phyloP scores from a whole-genome alignment of 2,113 vertebrate genomes.

The Sceloporus undulatus region DNA sequence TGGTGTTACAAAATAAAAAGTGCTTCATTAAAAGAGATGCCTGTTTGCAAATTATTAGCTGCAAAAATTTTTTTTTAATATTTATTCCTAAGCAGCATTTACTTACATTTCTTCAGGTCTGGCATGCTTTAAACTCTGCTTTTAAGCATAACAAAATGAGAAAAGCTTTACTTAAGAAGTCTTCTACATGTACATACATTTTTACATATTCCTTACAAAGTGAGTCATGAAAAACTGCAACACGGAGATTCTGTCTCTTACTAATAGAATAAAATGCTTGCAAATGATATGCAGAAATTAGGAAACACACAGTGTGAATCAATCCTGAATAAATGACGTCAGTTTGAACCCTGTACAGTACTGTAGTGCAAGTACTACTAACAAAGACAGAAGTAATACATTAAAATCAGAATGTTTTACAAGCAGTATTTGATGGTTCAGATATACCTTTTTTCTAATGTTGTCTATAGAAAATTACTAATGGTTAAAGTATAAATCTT shows the following conservation, averaged over 20 bases:
- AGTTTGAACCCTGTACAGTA: slow-evolving; percentile 25
- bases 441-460: slow-evolving; percentile 12
- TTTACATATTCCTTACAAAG: slow-evolving; percentile 53
- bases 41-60: not conserved
- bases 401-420: not conserved
- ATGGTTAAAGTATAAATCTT: slow-evolving; percentile 1
- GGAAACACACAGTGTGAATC: slow-evolving; percentile 11
- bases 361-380: not conserved
- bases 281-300: slow-evolving; percentile 23
- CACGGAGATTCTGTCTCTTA: slow-evolving; percentile 37
- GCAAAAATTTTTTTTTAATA: not conserved
- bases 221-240: slow-evolving; percentile 34
- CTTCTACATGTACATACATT: slow-evolving; percentile 41
- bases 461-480: not conserved
- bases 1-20: not conserved
- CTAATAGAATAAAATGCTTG: slow-evolving; percentile 30
- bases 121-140: slow-evolving; percentile 31
- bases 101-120: slow-evolving; percentile 12
- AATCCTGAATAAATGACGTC: slow-evolving; percentile 23
- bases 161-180: slow-evolving; percentile 34
- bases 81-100: slow-evolving; percentile 15
- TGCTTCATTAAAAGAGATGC: not conserved
- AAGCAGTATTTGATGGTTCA: slow-evolving; percentile 16
- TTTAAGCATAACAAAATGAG: slow-evolving; percentile 50
- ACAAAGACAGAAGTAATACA: not conserved